Conservation (phyloP, 2,888 invertebrate genomes). For the Diadegma fenestrale region DNA sequence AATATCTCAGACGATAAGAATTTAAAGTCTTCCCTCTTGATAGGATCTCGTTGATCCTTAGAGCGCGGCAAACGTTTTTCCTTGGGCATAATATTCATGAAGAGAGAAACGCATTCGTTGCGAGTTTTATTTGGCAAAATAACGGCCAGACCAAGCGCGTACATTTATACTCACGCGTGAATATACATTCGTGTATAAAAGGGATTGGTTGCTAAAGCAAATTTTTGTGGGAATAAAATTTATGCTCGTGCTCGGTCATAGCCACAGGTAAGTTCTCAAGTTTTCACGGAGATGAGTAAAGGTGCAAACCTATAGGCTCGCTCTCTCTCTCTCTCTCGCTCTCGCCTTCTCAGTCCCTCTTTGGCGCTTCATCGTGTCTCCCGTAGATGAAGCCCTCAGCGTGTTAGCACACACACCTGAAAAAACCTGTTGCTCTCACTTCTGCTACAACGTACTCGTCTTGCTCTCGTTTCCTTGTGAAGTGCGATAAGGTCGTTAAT, state of each 20-base stretch:
- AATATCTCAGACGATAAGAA: slow-evolving; percentile 21
- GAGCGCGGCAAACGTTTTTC: slow-evolving; percentile 13
- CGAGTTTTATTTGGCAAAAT: slow-evolving; percentile 34
- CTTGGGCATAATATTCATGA: slow-evolving; percentile 50
- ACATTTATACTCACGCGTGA: background rate
- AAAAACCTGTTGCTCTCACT: slow-evolving; percentile 67
- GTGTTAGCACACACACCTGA: slow-evolving; percentile 60
- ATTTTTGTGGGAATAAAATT: slow-evolving; percentile 37
- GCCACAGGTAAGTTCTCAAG: slow-evolving; percentile 61
- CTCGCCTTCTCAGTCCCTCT: slow-evolving; percentile 3
- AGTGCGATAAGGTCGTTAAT: slow-evolving; percentile 36
- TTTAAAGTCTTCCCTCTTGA: slow-evolving; percentile 8
- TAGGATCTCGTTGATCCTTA: background rate
- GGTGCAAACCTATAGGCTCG: background rate
- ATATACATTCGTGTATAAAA: slow-evolving; percentile 11
- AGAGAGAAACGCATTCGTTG: slow-evolving; percentile 29
- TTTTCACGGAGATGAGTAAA: slow-evolving; percentile 45
- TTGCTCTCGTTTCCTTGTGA: slow-evolving; percentile 38
- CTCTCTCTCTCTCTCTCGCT: background rate
- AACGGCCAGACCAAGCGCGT: background rate
- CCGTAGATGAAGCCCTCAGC: slow-evolving; percentile 26
- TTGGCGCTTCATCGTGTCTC: slow-evolving; percentile 18
- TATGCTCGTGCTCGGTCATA: slow-evolving; percentile 43
- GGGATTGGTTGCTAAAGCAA: slow-evolving; percentile 3
- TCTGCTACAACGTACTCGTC: slow-evolving; percentile 40